A percentile compares a stretch with the other conserved stretches of the same genome.
Evolutionary conservation across 2,888 invertebrate genomes (phyloP).

Genomic region (Parelbella ahira): DNA sequence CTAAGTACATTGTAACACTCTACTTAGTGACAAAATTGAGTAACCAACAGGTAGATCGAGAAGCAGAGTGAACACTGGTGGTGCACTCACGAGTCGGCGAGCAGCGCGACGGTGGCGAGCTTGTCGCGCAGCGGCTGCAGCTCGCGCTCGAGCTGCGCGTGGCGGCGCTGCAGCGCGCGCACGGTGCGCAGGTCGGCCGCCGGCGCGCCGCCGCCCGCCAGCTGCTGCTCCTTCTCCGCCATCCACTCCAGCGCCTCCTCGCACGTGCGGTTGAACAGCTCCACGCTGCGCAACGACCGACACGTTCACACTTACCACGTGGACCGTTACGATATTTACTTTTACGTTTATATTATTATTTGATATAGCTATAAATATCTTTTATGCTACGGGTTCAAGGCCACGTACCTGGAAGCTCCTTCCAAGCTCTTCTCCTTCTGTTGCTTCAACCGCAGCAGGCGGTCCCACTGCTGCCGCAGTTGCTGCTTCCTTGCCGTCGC

Average conservation of each 20-base stretch:
- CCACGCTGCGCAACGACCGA: conserved; percentile 89
- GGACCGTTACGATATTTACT: too few relatives aligned
- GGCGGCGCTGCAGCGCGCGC: conserved; percentile 93
- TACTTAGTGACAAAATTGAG: too few relatives aligned
- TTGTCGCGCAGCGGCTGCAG: conserved; percentile 97
- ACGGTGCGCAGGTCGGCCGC: conserved; percentile 95
- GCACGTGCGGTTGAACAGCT: conserved; percentile 96
- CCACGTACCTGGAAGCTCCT: conserved; percentile 64
- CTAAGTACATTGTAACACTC: too few relatives aligned
- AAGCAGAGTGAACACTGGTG: conserved; percentile 50
- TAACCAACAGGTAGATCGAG: too few relatives aligned
- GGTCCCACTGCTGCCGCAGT: conserved; percentile 94
- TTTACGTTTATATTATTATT: too few relatives aligned
- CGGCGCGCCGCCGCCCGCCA: conserved; percentile 88
- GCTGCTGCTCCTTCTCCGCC: conserved; percentile 95
- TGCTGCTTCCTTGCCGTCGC: conserved; percentile 87
- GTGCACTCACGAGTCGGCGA: conserved; percentile 88
- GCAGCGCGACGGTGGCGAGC: conserved; percentile 90
- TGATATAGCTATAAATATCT: too few relatives aligned
- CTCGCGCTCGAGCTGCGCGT: conserved; percentile 96
- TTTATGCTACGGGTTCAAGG: too few relatives aligned
- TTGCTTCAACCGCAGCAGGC: conserved; percentile 90
- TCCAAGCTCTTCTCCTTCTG: conserved; percentile 95
- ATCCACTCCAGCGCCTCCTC: conserved; percentile 99
- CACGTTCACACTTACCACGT: too few relatives aligned